Evolutionary conservation across 2,797 vertebrate species (phyloP).

Genomic region (Enteromius trimaculatus): DNA sequence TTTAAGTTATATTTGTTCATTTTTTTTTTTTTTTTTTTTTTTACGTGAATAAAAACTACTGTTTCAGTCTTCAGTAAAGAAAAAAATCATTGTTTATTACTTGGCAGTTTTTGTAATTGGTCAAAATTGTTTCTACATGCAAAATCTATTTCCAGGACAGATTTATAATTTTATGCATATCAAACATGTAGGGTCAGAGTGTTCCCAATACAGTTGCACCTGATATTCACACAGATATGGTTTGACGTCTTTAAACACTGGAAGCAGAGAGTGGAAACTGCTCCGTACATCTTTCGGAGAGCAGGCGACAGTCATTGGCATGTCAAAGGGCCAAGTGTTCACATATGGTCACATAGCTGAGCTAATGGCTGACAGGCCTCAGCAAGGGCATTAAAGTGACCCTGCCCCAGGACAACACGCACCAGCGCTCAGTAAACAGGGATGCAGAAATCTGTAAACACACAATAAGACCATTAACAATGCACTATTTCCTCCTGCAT

Average conservation of each 20-base stretch:
- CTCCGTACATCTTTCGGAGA: conserved; percentile 1
- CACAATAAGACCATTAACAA: not conserved
- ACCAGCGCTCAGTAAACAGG: conserved; percentile 30
- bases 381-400: conserved; percentile 59
- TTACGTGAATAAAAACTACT: too few species aligned
- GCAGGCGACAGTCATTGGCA: conserved; percentile 13
- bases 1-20: too few species aligned
- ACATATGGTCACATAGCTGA: conserved; percentile 70
- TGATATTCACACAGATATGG: not conserved
- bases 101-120: too few species aligned
- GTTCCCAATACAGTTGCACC: not conserved
- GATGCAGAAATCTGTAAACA: conserved; percentile 10
- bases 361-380: conserved; percentile 75
- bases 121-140: not conserved
- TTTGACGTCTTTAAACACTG: not conserved
- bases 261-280: not conserved
- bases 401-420: conserved; percentile 33
- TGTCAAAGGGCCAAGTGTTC: conserved; percentile 67
- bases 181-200: not conserved
- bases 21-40: too few species aligned
- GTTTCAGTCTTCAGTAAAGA: too few species aligned
- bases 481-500: not conserved
- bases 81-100: too few species aligned
- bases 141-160: not conserved
- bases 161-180: not conserved